Evolutionary conservation across 2,888 invertebrate species (phyloP).

Genomic region (Zele albiditarsus): DNA sequence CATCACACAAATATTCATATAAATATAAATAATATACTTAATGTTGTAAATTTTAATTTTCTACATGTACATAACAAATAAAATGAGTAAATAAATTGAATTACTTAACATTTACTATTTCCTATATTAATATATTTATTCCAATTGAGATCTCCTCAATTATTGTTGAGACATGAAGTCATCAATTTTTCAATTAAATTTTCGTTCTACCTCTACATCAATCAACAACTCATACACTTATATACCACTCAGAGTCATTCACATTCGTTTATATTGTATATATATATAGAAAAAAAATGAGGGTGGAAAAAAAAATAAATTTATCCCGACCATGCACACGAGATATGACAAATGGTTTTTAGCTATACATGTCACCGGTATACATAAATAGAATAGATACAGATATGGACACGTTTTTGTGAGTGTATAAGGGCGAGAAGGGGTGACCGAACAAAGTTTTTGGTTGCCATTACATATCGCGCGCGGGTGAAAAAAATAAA

Average conservation of each 20-base stretch:
- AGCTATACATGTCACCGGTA: conserved; percentile 46
- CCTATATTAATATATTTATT: no score
- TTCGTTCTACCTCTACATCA: no score
- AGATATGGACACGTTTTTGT: conserved; percentile 46
- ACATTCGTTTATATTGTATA: conserved; percentile 33
- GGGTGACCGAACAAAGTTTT: conserved; percentile 39
- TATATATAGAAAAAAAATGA: background rate
- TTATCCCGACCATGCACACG: conserved; percentile 59
- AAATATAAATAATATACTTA: no score
- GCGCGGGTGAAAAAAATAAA: conserved; percentile 16
- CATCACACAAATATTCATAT: no score
- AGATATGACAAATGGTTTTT: conserved; percentile 70
- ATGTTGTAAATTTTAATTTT: no score
- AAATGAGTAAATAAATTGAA: no score
- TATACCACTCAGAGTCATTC: conserved; percentile 29
- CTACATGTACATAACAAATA: no score
- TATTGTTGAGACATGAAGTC: background rate
- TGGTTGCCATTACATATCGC: conserved; percentile 22
- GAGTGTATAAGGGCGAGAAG: conserved; percentile 48
- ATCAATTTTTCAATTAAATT: background rate
- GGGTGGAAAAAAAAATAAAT: conserved; percentile 55
- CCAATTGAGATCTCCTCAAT: no score
- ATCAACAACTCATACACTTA: background rate
- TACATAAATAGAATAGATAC: conserved; percentile 16
- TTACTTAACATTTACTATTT: no score